These are phyloP conservation scores for Poecilobothrus nobilitatus DNA, from an alignment of 2,888 invertebrate species.

Conservation along the genomic window DNA sequence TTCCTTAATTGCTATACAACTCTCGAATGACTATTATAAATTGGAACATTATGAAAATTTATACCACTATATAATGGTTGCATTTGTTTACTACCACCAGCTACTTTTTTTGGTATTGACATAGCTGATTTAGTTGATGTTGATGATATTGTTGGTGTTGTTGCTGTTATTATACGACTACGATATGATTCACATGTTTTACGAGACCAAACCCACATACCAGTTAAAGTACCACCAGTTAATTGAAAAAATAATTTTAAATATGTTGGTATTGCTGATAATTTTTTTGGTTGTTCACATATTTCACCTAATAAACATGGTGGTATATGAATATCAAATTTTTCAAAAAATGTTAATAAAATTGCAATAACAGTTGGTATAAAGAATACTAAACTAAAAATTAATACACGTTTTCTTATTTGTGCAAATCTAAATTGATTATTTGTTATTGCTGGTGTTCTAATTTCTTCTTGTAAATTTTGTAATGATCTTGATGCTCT, in stretches of 20 bases:
- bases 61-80: slow-evolving; percentile 42
- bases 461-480: slow-evolving; percentile 34
- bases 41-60: slow-evolving; percentile 42
- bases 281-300: slow-evolving; percentile 32
- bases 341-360: slow-evolving; percentile 36
- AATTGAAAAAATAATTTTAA: slow-evolving; percentile 38
- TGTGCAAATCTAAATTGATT: slow-evolving; percentile 40
- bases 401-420: slow-evolving; percentile 39
- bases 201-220: slow-evolving; percentile 44
- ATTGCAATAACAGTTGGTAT: slow-evolving; percentile 38
- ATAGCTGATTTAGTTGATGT: slow-evolving; percentile 35
- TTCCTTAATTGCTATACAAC: slow-evolving; percentile 33
- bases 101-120: slow-evolving; percentile 36
- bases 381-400: slow-evolving; percentile 40
- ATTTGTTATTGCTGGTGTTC: slow-evolving; percentile 30
- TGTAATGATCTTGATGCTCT: slow-evolving; percentile 39
- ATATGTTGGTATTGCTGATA: slow-evolving; percentile 34
- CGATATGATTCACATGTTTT: slow-evolving; percentile 43
- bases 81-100: slow-evolving; percentile 25
- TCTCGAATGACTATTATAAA: slow-evolving; percentile 36
- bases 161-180: slow-evolving; percentile 34
- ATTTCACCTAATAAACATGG: slow-evolving; percentile 36
- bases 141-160: slow-evolving; percentile 21
- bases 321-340: slow-evolving; percentile 32
- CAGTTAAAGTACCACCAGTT: slow-evolving; percentile 40